Percentiles rank a stretch among this genome's conserved stretches.
These are phyloP conservation scores for Drosophila nr. medialis DNA, from an alignment of 2,888 invertebrate genomes.

Conservation along the genomic window DNA sequence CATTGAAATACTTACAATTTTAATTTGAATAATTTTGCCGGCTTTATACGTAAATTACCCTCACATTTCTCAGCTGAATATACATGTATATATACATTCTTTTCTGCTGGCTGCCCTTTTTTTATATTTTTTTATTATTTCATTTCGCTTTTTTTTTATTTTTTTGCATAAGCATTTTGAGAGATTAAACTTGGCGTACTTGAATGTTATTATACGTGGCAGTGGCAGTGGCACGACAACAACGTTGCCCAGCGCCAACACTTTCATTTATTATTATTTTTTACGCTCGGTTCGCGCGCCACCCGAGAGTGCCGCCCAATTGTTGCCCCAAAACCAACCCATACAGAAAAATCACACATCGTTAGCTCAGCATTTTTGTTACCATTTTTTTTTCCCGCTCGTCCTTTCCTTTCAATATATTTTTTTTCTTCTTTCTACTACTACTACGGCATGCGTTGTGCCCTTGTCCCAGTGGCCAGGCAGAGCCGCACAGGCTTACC, in stretches of 20 bases:
- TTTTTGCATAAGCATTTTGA: constrained; percentile 77
- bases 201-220: constrained; percentile 78
- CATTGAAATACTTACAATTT: constrained; percentile 79
- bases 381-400: constrained; percentile 20
- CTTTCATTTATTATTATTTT: constrained; percentile 80
- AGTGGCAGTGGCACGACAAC: constrained; percentile 25
- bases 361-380: constrained; percentile 73
- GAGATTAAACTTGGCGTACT: constrained; percentile 80
- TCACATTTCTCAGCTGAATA: constrained; percentile 67
- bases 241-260: constrained; percentile 71
- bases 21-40: constrained; percentile 78
- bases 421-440: constrained; percentile 14
- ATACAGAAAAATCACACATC: constrained; percentile 78
- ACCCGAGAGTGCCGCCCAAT: constrained; percentile 58
- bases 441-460: constrained; percentile 48
- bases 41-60: constrained; percentile 79
- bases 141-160: constrained; percentile 54
- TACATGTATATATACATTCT: constrained; percentile 29
- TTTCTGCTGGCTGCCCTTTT: constrained; percentile 51
- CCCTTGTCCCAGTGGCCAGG: constrained; percentile 65
- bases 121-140: constrained; percentile 10
- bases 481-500: constrained; percentile 3
- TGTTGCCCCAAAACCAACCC: constrained; percentile 68
- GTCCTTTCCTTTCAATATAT: constrained; percentile 18
- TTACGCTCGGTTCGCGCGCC: constrained; percentile 66